A percentile compares a stretch with the other conserved stretches of the same genome.
Evolutionary conservation across 2,113 vertebrate species (phyloP).

Genomic region (Dinomys branickii): DNA sequence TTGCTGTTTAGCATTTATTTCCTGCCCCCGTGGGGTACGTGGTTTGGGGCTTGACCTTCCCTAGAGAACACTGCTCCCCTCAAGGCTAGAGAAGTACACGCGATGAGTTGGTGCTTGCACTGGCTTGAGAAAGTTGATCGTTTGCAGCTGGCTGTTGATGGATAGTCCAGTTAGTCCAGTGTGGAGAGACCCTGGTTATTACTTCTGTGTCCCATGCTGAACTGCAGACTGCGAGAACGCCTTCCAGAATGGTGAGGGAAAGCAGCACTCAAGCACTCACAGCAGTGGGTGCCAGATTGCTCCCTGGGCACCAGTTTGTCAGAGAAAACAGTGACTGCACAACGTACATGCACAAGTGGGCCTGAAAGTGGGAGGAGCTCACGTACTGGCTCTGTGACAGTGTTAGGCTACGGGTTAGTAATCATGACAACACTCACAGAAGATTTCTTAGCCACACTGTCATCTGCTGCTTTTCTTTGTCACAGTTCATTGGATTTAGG

Average conservation of each 20-base stretch:
- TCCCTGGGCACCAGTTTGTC: constrained; percentile 62
- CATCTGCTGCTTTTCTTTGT: constrained; percentile 25
- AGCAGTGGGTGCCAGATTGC: constrained; percentile 50
- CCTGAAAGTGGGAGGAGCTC: not conserved
- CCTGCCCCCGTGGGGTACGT: not conserved
- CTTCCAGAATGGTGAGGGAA: constrained; percentile 64
- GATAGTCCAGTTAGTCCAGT: constrained; percentile 72
- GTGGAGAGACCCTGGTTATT: constrained; percentile 71
- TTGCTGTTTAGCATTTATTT: constrained; percentile 31
- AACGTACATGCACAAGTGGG: not conserved
- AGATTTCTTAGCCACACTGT: not conserved
- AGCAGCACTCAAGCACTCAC: constrained; percentile 49
- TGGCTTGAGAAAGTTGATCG: constrained; percentile 67
- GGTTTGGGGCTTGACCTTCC: not conserved
- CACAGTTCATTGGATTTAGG: constrained; percentile 36
- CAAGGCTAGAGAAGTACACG: constrained; percentile 14
- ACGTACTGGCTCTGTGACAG: not conserved
- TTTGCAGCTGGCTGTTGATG: constrained; percentile 72
- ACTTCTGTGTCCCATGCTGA: constrained; percentile 62
- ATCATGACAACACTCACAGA: not conserved
- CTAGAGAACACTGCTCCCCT: constrained; percentile 19
- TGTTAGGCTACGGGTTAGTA: not conserved
- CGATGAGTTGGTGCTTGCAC: constrained; percentile 31
- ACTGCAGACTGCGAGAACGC: constrained; percentile 70
- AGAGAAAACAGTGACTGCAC: constrained; percentile 45